These are phyloP conservation scores for Troides helena DNA, from an alignment of 2,888 invertebrate genomes.

Conservation along the genomic window DNA sequence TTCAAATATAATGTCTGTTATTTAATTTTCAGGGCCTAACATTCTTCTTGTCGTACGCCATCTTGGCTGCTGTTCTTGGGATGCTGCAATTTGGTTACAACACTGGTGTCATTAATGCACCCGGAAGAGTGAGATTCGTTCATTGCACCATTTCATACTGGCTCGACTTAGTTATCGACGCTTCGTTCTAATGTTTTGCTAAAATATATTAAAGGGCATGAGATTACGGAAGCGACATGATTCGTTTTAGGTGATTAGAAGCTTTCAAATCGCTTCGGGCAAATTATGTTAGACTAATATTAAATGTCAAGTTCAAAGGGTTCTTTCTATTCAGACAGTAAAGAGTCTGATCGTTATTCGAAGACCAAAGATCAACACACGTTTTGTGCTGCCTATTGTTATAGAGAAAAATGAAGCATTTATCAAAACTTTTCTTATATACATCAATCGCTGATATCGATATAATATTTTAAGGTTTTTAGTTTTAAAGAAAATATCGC, in stretches of 20 bases:
- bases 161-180: not conserved
- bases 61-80: constrained; percentile 95
- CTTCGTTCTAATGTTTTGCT: constrained; percentile 1
- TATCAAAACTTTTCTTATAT: too few relatives aligned
- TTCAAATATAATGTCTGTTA: not conserved
- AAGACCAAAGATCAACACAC: not conserved
- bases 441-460: too few relatives aligned
- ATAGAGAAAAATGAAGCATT: not conserved
- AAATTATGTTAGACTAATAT: not conserved
- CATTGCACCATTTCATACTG: constrained; percentile 6
- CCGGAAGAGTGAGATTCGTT: constrained; percentile 84
- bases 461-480: too few relatives aligned
- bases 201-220: not conserved
- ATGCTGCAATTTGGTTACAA: constrained; percentile 98
- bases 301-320: not conserved
- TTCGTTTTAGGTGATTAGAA: not conserved
- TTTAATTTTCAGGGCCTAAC: constrained; percentile 89
- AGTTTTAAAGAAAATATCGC: too few relatives aligned
- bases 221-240: not conserved
- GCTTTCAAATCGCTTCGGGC: not conserved
- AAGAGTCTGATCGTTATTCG: not conserved
- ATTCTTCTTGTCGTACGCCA: constrained; percentile 96
- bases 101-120: constrained; percentile 97
- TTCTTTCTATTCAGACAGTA: not conserved
- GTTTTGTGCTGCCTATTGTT: not conserved